A percentile compares a stretch with the other conserved stretches of the same genome.
Evolutionary conservation across 2,888 invertebrate species (phyloP).

Genomic region (Limnephilus auricula): DNA sequence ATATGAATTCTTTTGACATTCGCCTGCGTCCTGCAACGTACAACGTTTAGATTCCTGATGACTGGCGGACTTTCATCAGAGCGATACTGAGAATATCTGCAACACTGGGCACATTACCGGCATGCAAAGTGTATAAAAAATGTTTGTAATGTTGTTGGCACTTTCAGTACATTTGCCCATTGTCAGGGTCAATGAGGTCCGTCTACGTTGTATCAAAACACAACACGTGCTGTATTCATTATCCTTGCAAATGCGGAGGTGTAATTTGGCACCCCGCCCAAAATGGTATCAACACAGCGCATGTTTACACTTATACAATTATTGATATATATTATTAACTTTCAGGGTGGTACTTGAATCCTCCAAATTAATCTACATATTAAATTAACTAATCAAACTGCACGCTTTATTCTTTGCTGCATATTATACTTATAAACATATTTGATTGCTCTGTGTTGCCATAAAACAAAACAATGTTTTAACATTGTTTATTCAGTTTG

Average conservation of each 20-base stretch:
- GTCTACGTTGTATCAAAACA: background rate
- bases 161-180: background rate
- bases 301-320: background rate
- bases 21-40: too few relatives aligned
- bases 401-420: background rate
- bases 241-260: slow-evolving; percentile 46
- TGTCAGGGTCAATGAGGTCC: background rate
- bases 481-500: too few relatives aligned
- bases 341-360: background rate
- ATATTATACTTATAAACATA: background rate
- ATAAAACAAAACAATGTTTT: background rate
- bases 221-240: slow-evolving; percentile 46
- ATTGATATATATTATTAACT: background rate
- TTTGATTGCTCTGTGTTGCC: background rate
- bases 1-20: too few relatives aligned
- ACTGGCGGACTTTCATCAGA: too few relatives aligned
- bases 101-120: too few relatives aligned
- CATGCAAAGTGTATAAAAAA: too few relatives aligned
- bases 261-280: slow-evolving; percentile 49
- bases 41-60: too few relatives aligned
- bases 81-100: too few relatives aligned
- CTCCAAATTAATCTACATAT: background rate
- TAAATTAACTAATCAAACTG: background rate
- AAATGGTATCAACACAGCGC: background rate
- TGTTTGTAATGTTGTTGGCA: too few relatives aligned